phyloP scores from a whole-genome alignment of 2,797 vertebrate species.

The Diplodus sargus region DNA sequence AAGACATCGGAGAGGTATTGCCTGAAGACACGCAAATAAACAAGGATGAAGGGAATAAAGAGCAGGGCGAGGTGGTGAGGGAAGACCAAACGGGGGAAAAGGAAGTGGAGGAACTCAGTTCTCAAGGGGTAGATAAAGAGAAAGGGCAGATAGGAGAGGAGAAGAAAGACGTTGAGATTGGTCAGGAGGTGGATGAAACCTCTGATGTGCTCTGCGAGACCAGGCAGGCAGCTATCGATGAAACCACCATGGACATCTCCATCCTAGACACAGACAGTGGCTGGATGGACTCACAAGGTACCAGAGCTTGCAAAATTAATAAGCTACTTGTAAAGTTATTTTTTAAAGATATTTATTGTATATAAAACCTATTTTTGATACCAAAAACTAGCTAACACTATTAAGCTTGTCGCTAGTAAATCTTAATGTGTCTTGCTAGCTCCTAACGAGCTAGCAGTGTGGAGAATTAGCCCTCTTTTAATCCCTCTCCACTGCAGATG shows the following conservation, averaged over 20 bases:
- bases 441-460: conserved; percentile 19
- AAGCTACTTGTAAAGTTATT: too few relatives aligned
- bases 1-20: conserved; percentile 7
- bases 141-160: conserved; percentile 19
- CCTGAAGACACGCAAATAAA: not conserved
- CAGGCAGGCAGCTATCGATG: conserved; percentile 87
- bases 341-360: conserved; percentile 11
- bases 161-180: conserved; percentile 33
- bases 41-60: not conserved
- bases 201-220: conserved; percentile 78
- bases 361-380: not conserved
- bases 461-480: conserved; percentile 68
- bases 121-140: not conserved
- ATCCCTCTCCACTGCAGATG: conserved; percentile 89
- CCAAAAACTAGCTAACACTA: conserved; percentile 20
- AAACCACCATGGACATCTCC: conserved; percentile 91
- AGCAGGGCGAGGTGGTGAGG: not conserved
- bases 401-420: conserved; percentile 26
- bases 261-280: conserved; percentile 94
- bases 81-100: not conserved
- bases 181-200: conserved; percentile 76
- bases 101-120: not conserved
- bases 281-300: conserved; percentile 97
- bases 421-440: conserved; percentile 32
- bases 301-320: conserved; percentile 65